Conservation (phyloP, 2,888 invertebrate genomes). For the Rotaria sp. region DNA sequence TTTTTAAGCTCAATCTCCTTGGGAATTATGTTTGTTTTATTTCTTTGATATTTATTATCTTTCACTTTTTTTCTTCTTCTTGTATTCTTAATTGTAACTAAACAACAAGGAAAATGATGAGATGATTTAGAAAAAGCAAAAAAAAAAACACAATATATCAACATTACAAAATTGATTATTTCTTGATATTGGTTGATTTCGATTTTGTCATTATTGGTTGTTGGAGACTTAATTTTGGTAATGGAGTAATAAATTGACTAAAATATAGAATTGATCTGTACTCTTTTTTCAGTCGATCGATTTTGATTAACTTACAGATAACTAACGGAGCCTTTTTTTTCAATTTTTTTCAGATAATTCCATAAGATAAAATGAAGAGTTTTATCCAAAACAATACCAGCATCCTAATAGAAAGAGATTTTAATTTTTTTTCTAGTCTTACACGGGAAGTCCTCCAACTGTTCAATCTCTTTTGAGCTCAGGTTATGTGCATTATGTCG, state of each 20-base stretch:
- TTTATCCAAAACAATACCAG: not conserved
- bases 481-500: too few relatives aligned
- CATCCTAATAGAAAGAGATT: not conserved
- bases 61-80: not conserved
- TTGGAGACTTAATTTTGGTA: not conserved
- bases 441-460: too few relatives aligned
- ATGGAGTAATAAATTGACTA: not conserved
- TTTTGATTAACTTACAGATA: not conserved
- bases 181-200: not conserved
- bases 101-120: not conserved
- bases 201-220: not conserved
- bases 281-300: not conserved
- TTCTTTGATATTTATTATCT: constrained; percentile 12
- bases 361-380: not conserved
- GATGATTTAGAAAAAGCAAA: not conserved
- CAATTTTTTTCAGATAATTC: constrained; percentile 11
- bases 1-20: not conserved
- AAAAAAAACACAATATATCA: not conserved
- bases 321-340: constrained; percentile 1
- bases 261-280: not conserved
- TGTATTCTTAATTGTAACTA: not conserved
- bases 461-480: too few relatives aligned
- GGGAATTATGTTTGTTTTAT: not conserved
- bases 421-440: too few relatives aligned
- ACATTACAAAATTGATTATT: not conserved